These are phyloP conservation scores for Drosophila kanapiae DNA, from an alignment of 1,140 invertebrate genomes.

Conservation along the genomic window DNA sequence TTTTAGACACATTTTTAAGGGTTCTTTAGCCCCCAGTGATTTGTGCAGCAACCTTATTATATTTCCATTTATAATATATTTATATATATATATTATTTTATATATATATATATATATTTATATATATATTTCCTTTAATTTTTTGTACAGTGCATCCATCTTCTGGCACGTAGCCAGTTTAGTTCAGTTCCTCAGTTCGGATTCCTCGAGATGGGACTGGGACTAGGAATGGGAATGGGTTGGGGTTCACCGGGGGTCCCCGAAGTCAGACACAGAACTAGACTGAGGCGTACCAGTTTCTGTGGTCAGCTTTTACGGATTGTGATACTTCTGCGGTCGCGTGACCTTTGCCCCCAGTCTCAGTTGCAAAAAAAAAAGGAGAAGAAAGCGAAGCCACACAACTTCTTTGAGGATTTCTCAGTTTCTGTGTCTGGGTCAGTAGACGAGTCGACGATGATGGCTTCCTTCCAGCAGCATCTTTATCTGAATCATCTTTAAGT, in stretches of 20 bases:
- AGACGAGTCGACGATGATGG: neutral
- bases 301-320: constrained; percentile 46
- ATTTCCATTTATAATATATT: too few relatives aligned
- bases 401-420: constrained; percentile 11
- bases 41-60: too few relatives aligned
- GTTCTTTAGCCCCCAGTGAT: too few relatives aligned
- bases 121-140: neutral
- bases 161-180: constrained; percentile 34
- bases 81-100: neutral
- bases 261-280: constrained; percentile 16
- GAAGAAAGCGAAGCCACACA: neutral
- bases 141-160: neutral
- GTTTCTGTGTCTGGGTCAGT: constrained; percentile 35
- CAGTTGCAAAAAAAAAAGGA: neutral
- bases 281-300: constrained; percentile 17
- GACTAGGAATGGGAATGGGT: neutral
- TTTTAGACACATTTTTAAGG: too few relatives aligned
- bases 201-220: constrained; percentile 8
- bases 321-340: constrained; percentile 68
- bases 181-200: constrained; percentile 12
- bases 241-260: constrained; percentile 15
- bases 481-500: neutral
- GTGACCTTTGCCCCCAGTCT: constrained; percentile 59
- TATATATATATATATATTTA: neutral
- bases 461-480: neutral